Conservation (phyloP, 2,797 vertebrate genomes). For the Gallirallus australis region DNA sequence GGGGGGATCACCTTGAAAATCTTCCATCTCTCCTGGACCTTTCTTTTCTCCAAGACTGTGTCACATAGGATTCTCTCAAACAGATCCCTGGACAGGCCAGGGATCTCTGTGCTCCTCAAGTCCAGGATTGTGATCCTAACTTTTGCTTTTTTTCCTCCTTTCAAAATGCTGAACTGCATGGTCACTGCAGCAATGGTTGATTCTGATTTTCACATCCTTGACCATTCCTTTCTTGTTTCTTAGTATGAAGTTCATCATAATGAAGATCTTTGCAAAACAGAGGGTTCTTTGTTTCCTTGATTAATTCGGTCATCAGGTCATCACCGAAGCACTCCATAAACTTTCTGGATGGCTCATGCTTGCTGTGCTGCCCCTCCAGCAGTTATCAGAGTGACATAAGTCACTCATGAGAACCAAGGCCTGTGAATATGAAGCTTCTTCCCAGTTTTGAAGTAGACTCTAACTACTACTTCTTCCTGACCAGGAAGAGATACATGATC, state of each 20-base stretch:
- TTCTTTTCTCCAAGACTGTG: not conserved
- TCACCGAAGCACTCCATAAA: not conserved
- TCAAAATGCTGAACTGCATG: not conserved
- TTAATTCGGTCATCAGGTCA: not conserved
- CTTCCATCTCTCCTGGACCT: not conserved
- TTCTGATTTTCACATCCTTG: not conserved
- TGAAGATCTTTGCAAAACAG: not conserved
- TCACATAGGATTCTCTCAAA: not conserved
- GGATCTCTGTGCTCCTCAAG: not conserved
- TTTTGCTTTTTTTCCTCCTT: not conserved
- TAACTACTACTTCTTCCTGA: not conserved
- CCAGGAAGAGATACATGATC: not conserved
- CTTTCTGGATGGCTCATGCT: not conserved
- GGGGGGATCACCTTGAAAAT: not conserved
- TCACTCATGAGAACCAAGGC: not conserved
- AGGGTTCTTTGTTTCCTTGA: not conserved
- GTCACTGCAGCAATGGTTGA: not conserved
- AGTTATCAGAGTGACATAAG: not conserved
- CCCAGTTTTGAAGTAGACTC: not conserved
- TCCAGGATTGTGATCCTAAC: not conserved
- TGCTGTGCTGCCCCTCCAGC: not conserved
- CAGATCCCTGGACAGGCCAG: not conserved
- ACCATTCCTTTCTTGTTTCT: not conserved
- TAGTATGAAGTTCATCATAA: not conserved
- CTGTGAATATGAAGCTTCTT: not conserved